These are phyloP conservation scores for Brienomyrus longianalis DNA, from an alignment of 2,113 vertebrate species.

Conservation along the genomic window DNA sequence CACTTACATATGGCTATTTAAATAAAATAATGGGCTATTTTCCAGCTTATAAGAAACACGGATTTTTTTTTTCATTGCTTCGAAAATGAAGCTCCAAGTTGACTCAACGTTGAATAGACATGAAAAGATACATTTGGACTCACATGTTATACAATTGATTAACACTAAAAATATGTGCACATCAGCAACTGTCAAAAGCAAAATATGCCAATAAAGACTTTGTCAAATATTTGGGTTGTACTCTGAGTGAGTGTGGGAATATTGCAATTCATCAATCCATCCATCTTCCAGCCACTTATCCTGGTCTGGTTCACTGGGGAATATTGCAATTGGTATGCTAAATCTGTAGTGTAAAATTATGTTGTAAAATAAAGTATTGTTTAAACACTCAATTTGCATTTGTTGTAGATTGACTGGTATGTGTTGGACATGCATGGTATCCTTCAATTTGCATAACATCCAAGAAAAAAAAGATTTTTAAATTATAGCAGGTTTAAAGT, in stretches of 20 bases:
- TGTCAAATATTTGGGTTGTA: background rate
- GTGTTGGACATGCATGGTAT: constrained; percentile 14
- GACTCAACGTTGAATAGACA: background rate
- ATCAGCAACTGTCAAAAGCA: background rate
- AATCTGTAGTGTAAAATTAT: background rate
- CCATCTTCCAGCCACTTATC: background rate
- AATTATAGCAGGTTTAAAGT: constrained; percentile 2
- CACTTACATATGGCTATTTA: background rate
- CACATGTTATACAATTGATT: background rate
- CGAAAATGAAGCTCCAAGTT: background rate
- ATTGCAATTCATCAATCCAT: background rate
- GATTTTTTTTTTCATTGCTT: background rate
- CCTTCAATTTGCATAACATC: constrained; percentile 11
- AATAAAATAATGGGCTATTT: background rate
- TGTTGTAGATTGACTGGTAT: constrained; percentile 10
- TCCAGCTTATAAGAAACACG: background rate
- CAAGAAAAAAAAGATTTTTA: background rate
- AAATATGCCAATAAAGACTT: background rate
- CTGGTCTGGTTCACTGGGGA: background rate
- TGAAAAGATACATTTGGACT: background rate
- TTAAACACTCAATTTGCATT: constrained; percentile 16
- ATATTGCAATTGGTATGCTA: constrained; percentile 1
- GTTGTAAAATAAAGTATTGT: background rate
- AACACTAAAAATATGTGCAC: background rate
- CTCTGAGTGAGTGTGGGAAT: background rate